Evolutionary conservation across 2,797 vertebrate species (phyloP).

Genomic region (Muscicapa comitata): DNA sequence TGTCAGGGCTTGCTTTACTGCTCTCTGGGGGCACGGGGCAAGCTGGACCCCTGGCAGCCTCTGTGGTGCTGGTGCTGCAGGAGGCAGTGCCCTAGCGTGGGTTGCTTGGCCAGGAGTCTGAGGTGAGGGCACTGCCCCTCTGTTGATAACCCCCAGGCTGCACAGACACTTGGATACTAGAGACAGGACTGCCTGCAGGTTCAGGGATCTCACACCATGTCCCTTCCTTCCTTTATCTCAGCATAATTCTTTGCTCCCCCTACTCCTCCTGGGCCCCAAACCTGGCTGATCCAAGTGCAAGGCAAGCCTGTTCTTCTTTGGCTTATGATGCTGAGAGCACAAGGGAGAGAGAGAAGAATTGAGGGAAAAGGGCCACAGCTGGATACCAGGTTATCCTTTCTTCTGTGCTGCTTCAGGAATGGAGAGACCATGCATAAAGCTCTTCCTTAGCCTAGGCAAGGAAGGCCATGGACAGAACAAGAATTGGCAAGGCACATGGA

Average conservation of each 20-base stretch:
- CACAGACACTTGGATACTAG: background rate
- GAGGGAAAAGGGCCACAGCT: background rate
- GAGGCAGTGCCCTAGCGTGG: accelerated
- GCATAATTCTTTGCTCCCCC: background rate
- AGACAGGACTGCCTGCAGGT: background rate
- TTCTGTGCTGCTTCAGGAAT: background rate
- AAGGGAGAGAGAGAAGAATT: background rate
- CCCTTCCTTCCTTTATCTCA: background rate
- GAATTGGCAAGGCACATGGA: background rate
- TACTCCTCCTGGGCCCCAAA: background rate
- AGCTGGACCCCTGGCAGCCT: background rate
- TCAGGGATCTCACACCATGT: background rate
- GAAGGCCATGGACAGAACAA: background rate
- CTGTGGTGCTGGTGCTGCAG: accelerated
- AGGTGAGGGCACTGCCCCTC: background rate
- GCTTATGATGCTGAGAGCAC: background rate
- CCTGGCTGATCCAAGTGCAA: background rate
- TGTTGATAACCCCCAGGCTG: accelerated
- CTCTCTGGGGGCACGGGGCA: accelerated
- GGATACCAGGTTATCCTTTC: background rate
- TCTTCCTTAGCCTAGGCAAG: background rate
- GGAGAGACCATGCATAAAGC: background rate
- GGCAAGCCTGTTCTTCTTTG: background rate
- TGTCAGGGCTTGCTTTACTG: background rate
- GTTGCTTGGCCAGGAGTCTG: accelerated